Percentiles rank a stretch among this genome's conserved stretches.
These are phyloP conservation scores for Steinernema hermaphroditum DNA, from an alignment of 2,888 invertebrate species.

Conservation along the genomic window DNA sequence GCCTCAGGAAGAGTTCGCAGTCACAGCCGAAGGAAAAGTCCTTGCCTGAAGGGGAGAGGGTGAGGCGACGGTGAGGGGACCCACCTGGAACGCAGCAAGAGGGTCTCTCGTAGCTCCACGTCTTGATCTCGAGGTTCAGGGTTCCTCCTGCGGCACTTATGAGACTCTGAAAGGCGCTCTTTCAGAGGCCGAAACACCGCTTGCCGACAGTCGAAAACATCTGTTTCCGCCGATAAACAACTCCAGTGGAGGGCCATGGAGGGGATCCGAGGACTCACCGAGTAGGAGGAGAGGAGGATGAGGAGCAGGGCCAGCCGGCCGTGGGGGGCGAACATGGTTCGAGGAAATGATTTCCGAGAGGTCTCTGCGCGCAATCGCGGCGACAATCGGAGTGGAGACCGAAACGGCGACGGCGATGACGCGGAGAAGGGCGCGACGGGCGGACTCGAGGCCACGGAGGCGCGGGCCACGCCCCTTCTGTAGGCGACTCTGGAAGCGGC, in stretches of 20 bases:
- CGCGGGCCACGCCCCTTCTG: conserved; percentile 21
- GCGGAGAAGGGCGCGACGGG: neutral
- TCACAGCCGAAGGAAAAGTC: neutral
- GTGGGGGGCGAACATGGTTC: neutral
- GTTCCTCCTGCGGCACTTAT: neutral
- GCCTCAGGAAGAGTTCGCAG: conserved; percentile 9
- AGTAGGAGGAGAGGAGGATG: conserved; percentile 29
- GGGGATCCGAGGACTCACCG: conserved; percentile 5
- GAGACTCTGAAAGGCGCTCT: conserved; percentile 15
- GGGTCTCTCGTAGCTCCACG: neutral
- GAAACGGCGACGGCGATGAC: conserved; percentile 29
- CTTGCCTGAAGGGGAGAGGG: neutral
- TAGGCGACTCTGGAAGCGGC: conserved; percentile 19
- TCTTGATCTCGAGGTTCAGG: neutral
- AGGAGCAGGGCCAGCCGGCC: conserved; percentile 17
- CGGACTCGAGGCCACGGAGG: neutral
- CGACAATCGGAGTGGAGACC: conserved; percentile 20
- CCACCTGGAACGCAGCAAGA: neutral
- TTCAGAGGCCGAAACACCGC: too few species aligned
- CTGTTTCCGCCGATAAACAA: neutral
- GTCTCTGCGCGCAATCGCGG: conserved; percentile 19
- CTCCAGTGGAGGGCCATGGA: neutral
- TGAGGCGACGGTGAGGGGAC: neutral
- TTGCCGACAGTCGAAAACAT: neutral
- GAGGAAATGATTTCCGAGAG: conserved; percentile 10